Conservation (phyloP, 2,113 vertebrate species). For the Gobio gobio region DNA sequence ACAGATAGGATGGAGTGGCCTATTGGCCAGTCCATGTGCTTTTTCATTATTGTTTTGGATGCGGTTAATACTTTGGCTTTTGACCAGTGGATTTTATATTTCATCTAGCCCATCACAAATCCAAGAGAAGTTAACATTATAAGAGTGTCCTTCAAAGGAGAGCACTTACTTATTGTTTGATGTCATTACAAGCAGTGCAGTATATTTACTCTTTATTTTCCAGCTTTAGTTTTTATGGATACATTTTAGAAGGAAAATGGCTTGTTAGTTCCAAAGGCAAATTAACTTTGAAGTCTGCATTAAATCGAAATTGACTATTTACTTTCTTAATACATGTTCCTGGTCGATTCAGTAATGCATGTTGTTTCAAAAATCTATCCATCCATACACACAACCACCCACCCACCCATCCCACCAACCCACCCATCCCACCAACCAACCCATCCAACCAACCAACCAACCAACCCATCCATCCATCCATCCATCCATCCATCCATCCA, state of each 20-base stretch:
- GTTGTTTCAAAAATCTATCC: neutral
- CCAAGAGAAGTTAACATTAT: neutral
- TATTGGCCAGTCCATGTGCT: conserved; percentile 1
- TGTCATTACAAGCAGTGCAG: conserved; percentile 10
- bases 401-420: too few relatives aligned
- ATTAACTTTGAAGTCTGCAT: neutral
- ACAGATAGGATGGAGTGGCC: conserved; percentile 50
- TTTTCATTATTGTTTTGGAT: conserved; percentile 52
- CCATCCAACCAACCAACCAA: too few relatives aligned
- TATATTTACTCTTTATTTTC: neutral
- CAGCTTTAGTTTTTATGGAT: neutral
- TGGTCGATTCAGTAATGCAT: neutral
- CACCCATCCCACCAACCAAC: too few relatives aligned
- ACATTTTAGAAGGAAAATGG: neutral
- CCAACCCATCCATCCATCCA: too few relatives aligned
- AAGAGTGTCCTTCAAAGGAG: conserved; percentile 5
- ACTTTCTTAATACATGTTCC: neutral
- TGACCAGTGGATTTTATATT: conserved; percentile 49
- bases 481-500: too few relatives aligned
- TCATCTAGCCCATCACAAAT: conserved; percentile 25
- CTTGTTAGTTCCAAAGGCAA: neutral
- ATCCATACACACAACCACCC: too few relatives aligned
- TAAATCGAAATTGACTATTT: neutral
- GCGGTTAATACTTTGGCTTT: conserved; percentile 43
- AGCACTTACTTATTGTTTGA: neutral